These are phyloP conservation scores for Sphyrna mokarran DNA, from an alignment of 2,113 vertebrate genomes.

Conservation along the genomic window DNA sequence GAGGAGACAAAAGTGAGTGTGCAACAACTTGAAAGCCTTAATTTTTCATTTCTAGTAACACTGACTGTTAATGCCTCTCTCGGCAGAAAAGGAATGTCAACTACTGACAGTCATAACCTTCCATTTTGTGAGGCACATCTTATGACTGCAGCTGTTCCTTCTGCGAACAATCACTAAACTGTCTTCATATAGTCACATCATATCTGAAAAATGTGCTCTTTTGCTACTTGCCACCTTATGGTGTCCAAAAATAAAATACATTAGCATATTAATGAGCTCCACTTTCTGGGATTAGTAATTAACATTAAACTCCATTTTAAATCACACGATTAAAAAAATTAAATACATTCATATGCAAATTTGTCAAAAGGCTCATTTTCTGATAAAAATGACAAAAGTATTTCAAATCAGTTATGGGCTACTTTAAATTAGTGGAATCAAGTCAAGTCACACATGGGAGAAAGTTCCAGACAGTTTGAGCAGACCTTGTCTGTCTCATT, in stretches of 20 bases:
- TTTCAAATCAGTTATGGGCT: not conserved
- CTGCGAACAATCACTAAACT: constrained; percentile 36
- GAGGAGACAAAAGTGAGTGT: constrained; percentile 5
- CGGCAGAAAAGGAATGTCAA: constrained; percentile 29
- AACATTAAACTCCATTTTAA: constrained; percentile 37
- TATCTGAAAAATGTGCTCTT: constrained; percentile 30
- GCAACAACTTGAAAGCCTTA: constrained; percentile 37
- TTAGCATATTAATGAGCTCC: constrained; percentile 37
- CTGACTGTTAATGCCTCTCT: constrained; percentile 25
- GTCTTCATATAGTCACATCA: constrained; percentile 31
- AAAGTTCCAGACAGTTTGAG: not conserved
- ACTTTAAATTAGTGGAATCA: constrained; percentile 27
- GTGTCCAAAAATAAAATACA: constrained; percentile 35
- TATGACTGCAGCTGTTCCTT: constrained; percentile 36
- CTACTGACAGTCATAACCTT: constrained; percentile 35
- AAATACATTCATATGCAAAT: constrained; percentile 31
- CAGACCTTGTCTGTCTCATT: not conserved
- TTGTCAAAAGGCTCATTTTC: constrained; percentile 27
- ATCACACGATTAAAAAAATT: constrained; percentile 32
- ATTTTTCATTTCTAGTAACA: constrained; percentile 30
- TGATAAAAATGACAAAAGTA: constrained; percentile 24
- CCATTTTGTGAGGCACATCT: constrained; percentile 35
- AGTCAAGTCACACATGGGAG: constrained; percentile 1
- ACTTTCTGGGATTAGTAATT: constrained; percentile 36
- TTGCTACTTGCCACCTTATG: constrained; percentile 35